Evolutionary conservation across 2,888 invertebrate species (phyloP), one percentile per base, ranked within the genome.

Genomic region (Coecobrya sp.): DNA sequence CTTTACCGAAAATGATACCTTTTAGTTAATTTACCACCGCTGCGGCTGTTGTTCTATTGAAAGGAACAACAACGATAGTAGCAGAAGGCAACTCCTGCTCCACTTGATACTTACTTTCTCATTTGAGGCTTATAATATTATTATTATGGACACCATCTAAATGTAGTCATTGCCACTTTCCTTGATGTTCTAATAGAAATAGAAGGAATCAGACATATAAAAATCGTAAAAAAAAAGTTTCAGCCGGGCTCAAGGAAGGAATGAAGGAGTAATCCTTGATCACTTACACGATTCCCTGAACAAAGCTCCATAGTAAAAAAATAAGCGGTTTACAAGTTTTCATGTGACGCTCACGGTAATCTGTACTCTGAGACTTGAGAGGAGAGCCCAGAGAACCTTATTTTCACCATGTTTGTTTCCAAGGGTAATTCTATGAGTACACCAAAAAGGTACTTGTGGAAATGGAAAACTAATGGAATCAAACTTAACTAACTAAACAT

Each of bases 51-150:
- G 8, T 2, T 42, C 36, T 73, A 0, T 5, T 73, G 36, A 30
- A 1, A n/a, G 7, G 19, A 42, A 36, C 42, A 73, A 42, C 19
- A 73, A 36, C 45, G 42, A 42, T 30, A 73, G 11, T n/a, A n/a
- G n/a, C n/a, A 36, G n/a, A 22, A 73, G 10, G 11, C 73, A 22
- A 19, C 42, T 11, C 2, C 73, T 42, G 2, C 22, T 73, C 5
- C 73, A 73, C 42, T 73, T 73, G 68, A 30, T 73, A 73, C 73
- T 73, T 73, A 73, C 45, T 73, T 73, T 73, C 73, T 73, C 73
- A 73, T 73, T 73, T 73, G 73, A 73, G 19, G 45, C 73, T 73
- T 22, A 19, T 73, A 73, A 73, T 45, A 73, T 42, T 42, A 73
- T 73, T 42, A 73, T 73, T 36, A 73, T 45, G 73, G 19, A 42